Conservation (phyloP, 2,797 vertebrate species). For the Tiaroga cobitis region DNA sequence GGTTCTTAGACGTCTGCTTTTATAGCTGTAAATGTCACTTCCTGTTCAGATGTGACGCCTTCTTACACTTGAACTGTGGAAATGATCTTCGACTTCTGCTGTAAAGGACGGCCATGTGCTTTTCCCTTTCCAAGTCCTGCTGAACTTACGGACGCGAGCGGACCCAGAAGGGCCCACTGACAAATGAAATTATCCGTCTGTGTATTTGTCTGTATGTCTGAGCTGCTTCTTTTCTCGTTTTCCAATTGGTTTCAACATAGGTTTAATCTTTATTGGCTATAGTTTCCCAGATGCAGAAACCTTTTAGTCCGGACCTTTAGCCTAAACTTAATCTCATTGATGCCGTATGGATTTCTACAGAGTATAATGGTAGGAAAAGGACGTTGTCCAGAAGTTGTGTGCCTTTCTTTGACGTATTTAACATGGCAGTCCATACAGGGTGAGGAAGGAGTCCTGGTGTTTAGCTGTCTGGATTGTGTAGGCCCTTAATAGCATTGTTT, state of each 20-base stretch:
- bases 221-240: slow-evolving; percentile 14
- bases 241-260: neutral
- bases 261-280: neutral
- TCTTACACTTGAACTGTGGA: slow-evolving; percentile 39
- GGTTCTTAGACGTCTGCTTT: slow-evolving; percentile 28
- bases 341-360: slow-evolving; percentile 35
- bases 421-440: neutral
- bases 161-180: slow-evolving; percentile 17
- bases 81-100: slow-evolving; percentile 13
- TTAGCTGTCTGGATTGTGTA: slow-evolving; percentile 7
- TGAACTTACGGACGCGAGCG: slow-evolving; percentile 34
- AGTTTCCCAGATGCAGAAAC: slow-evolving; percentile 21
- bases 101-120: neutral
- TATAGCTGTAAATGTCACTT: slow-evolving; percentile 46
- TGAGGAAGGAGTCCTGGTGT: neutral
- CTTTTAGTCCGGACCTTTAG: slow-evolving; percentile 23
- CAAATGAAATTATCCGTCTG: neutral
- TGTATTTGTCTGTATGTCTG: slow-evolving; percentile 36
- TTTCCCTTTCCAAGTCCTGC: slow-evolving; percentile 31
- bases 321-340: slow-evolving; percentile 3
- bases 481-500: neutral
- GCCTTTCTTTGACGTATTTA: slow-evolving; percentile 59
- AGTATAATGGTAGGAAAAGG: slow-evolving; percentile 19
- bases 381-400: slow-evolving; percentile 43
- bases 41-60: slow-evolving; percentile 42